These are phyloP conservation scores for Elachura formosa DNA, from an alignment of 2,113 vertebrate genomes.

Conservation along the genomic window DNA sequence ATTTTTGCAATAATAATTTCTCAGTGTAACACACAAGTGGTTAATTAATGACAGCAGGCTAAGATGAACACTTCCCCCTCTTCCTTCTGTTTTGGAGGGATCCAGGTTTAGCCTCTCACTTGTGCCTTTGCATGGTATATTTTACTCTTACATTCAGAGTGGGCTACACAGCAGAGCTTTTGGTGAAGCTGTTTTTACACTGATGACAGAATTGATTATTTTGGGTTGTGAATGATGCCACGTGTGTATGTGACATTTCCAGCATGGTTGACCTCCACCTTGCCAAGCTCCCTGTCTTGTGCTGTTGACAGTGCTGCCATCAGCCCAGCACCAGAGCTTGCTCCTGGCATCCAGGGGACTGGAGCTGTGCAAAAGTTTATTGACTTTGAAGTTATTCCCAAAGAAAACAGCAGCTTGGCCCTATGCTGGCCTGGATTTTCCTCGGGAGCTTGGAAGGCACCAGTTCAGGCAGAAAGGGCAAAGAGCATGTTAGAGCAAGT, in stretches of 20 bases:
- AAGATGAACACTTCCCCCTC: not conserved
- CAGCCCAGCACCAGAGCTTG: fast-evolving
- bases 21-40: not conserved
- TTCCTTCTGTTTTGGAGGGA: not conserved
- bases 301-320: not conserved
- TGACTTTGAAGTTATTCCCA: not conserved
- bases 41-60: not conserved
- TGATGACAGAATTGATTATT: fast-evolving
- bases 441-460: not conserved
- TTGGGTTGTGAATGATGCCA: not conserved
- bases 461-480: slow-evolving; percentile 42
- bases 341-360: fast-evolving
- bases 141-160: not conserved
- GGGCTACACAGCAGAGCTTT: not conserved
- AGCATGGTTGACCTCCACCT: not conserved
- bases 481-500: not conserved
- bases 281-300: not conserved
- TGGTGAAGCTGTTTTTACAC: not conserved
- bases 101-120: not conserved
- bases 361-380: not conserved
- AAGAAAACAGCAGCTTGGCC: not conserved
- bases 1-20: not conserved
- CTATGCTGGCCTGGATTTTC: not conserved
- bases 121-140: not conserved
- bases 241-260: fast-evolving